Conservation (phyloP, 2,113 vertebrate genomes). For the Mola mola region DNA sequence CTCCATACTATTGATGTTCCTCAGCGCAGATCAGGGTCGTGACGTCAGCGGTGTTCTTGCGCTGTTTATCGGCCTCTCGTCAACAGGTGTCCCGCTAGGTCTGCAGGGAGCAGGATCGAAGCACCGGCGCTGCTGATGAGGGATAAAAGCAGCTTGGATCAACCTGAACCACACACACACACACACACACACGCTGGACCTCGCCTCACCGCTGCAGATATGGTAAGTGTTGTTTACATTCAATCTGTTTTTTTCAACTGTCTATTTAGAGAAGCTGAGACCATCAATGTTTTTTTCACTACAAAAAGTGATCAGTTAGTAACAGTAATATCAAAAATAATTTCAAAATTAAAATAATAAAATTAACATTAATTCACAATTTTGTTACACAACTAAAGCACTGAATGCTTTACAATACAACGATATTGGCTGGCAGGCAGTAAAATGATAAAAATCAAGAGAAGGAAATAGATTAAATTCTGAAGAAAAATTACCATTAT, state of each 20-base stretch:
- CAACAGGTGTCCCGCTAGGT: constrained; percentile 71
- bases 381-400: too few species aligned
- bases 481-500: too few species aligned
- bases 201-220: constrained; percentile 40
- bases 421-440: too few species aligned
- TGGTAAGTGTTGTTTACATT: constrained; percentile 45
- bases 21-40: constrained; percentile 29
- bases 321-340: too few species aligned
- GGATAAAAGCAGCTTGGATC: constrained; percentile 63
- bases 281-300: not conserved
- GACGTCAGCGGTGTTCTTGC: constrained; percentile 63
- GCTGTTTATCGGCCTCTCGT: constrained; percentile 57
- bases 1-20: constrained; percentile 56
- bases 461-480: too few species aligned
- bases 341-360: too few species aligned
- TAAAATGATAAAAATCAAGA: too few species aligned
- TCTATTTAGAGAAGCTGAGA: not conserved
- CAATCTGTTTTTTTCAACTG: not conserved
- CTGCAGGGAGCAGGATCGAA: constrained; percentile 71
- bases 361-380: too few species aligned
- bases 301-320: too few species aligned
- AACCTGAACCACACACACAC: constrained; percentile 7
- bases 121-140: constrained; percentile 10
- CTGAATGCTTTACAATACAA: too few species aligned
- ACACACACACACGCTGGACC: constrained; percentile 16